These are phyloP conservation scores for Diachrysia chrysitis DNA, from an alignment of 2,888 invertebrate species.

Conservation along the genomic window DNA sequence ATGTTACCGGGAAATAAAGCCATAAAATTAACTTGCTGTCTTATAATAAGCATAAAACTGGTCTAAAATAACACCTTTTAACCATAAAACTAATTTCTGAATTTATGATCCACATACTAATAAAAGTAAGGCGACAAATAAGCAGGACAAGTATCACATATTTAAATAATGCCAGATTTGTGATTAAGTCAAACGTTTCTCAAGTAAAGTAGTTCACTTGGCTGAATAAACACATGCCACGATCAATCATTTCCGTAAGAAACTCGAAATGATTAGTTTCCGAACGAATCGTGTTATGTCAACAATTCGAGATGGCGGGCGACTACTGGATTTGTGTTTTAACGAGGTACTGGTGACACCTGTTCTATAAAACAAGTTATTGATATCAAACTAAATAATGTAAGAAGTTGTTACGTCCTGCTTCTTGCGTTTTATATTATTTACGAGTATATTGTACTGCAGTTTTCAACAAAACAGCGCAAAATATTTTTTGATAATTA, in stretches of 20 bases:
- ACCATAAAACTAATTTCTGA: slow-evolving; percentile 1
- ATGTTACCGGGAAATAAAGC: slow-evolving; percentile 1
- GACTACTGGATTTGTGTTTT: slow-evolving; percentile 63
- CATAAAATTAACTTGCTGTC: slow-evolving; percentile 9
- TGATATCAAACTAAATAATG: slow-evolving; percentile 34
- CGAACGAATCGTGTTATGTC: slow-evolving; percentile 63
- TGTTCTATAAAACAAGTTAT: slow-evolving; percentile 49
- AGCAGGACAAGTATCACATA: slow-evolving; percentile 7
- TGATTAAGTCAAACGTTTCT: slow-evolving; percentile 52
- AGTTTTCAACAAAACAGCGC: not conserved
- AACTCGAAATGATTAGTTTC: slow-evolving; percentile 57
- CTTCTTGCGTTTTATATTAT: slow-evolving; percentile 14
- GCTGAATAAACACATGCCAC: slow-evolving; percentile 55
- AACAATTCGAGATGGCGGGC: slow-evolving; percentile 64
- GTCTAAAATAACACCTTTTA: slow-evolving; percentile 1
- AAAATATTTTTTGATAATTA: no score
- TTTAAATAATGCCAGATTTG: slow-evolving; percentile 17
- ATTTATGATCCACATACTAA: not conserved
- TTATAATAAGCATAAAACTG: slow-evolving; percentile 5
- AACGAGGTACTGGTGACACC: slow-evolving; percentile 52
- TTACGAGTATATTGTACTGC: not conserved
- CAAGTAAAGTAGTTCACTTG: slow-evolving; percentile 31
- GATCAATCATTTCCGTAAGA: slow-evolving; percentile 61
- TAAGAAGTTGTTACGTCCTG: slow-evolving; percentile 26
- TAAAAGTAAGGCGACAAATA: slow-evolving; percentile 21